phyloP scores from a whole-genome alignment of 2,797 vertebrate species.

The Molothrus ater region DNA sequence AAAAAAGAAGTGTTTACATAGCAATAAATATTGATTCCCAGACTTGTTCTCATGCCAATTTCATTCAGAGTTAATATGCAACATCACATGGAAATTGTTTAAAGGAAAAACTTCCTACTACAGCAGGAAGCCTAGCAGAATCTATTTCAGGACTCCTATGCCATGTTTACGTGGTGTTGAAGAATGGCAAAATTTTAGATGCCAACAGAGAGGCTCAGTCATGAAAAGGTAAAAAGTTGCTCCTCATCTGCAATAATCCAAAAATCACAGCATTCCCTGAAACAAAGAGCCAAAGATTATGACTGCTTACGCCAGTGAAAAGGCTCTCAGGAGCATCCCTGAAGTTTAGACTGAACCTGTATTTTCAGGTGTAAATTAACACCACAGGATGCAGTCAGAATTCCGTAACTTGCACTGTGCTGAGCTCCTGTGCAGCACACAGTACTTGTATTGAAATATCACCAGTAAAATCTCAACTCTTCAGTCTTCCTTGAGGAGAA shows the following conservation, averaged over 20 bases:
- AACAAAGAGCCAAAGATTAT: not conserved
- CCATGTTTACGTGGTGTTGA: not conserved
- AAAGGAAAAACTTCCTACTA: not conserved
- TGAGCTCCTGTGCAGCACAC: not conserved
- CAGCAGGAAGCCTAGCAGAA: not conserved
- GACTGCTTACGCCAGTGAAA: not conserved
- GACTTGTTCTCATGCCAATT: not conserved
- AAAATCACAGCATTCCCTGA: not conserved
- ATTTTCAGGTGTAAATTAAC: not conserved
- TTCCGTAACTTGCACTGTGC: fast-evolving
- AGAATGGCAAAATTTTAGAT: not conserved
- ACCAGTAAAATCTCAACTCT: not conserved
- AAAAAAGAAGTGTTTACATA: not conserved
- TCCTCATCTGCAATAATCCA: not conserved
- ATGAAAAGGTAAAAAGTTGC: not conserved
- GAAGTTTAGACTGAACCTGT: not conserved
- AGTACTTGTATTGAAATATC: not conserved
- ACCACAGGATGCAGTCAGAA: not conserved
- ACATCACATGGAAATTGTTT: not conserved
- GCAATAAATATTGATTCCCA: not conserved
- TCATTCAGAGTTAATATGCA: not conserved
- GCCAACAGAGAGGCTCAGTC: not conserved
- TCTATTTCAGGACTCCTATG: not conserved
- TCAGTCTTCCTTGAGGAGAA: not conserved
- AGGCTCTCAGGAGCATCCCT: not conserved